Evolutionary conservation across 2,797 vertebrate genomes (phyloP), one percentile per base, ranked within the genome.

Genomic region (Enteromius mattozi): DNA sequence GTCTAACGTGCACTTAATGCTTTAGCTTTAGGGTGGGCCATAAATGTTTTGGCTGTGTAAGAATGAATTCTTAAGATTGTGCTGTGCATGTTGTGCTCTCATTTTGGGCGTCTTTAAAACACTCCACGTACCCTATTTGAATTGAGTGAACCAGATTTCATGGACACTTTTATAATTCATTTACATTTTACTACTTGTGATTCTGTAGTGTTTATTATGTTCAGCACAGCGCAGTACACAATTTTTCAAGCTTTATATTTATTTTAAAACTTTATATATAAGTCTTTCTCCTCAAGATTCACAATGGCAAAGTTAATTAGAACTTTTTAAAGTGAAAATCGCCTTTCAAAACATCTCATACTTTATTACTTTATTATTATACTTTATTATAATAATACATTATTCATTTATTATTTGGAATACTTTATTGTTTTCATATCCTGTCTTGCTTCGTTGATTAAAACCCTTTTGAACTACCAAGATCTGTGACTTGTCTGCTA

Each of bases 11-110:
- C 1, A 21, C 17, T 61, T 59, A 77, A 77, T 61, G 75, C 3
- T 42, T 77, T 77, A 27, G 75, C 75, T 77, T 77, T 42, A 77
- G 75, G 35, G 33, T 40, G 35, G 75, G 35, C 54, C 35, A 19
- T 77, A 61, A 77, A 61, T 77, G 75, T 42, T 77, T 80, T 21
- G 27, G 21, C 78, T 80, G 75, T 54, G 42, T 27, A 77, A 59
- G n/a, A 77, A 59, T 59, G 13, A 59, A 37, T 77, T 59, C 19
- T 27, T 59, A 63, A 45, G 9, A 13, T 45, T 63, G 24, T 21
- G 56, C 14, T 45, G 24, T 78, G 76, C 59, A 77, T 59, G 16
- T 63, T 45, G 10, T 78, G 27, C 24, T 45, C 37, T 45, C 40
- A 59, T 63, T 63, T 63, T 30, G 5, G 30, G 24, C n/a, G 42